Percentiles rank a stretch among this genome's conserved stretches.
Conservation (phyloP, 2,797 vertebrate species). For the Falco cherrug region DNA sequence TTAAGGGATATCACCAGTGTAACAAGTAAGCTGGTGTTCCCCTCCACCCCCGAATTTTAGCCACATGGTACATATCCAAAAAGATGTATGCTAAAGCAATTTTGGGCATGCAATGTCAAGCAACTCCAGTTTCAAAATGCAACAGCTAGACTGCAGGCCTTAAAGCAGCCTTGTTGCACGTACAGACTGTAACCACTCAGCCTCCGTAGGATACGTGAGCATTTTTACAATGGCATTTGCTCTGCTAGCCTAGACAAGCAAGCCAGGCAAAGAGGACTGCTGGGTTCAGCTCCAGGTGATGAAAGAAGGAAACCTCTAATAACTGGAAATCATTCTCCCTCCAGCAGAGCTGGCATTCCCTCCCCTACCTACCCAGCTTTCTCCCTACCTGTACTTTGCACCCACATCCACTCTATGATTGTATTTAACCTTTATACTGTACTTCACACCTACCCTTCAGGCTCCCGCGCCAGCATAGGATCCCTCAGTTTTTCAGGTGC, state of each 20-base stretch:
- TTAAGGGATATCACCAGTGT: background rate
- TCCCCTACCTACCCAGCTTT: background rate
- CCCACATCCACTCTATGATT: background rate
- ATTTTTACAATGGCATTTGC: background rate
- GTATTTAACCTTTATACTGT: background rate
- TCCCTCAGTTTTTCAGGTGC: background rate
- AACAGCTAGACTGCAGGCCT: background rate
- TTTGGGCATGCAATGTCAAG: background rate
- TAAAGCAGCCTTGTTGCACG: background rate
- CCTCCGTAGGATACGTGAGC: background rate
- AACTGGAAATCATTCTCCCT: background rate
- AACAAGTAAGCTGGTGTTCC: background rate
- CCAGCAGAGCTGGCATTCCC: background rate
- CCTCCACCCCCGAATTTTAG: background rate
- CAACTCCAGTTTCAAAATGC: background rate
- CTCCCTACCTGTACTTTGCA: background rate
- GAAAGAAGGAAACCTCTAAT: background rate
- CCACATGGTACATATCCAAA: background rate
- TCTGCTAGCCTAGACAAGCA: background rate
- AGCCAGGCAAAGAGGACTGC: background rate
- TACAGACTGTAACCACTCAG: accelerated
- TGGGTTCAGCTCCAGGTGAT: background rate
- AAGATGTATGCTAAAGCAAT: background rate
- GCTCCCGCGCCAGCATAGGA: background rate
- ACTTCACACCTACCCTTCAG: background rate